phyloP scores from a whole-genome alignment of 92 coral and sea anemone species.

The Anthopleura xanthogrammica region DNA sequence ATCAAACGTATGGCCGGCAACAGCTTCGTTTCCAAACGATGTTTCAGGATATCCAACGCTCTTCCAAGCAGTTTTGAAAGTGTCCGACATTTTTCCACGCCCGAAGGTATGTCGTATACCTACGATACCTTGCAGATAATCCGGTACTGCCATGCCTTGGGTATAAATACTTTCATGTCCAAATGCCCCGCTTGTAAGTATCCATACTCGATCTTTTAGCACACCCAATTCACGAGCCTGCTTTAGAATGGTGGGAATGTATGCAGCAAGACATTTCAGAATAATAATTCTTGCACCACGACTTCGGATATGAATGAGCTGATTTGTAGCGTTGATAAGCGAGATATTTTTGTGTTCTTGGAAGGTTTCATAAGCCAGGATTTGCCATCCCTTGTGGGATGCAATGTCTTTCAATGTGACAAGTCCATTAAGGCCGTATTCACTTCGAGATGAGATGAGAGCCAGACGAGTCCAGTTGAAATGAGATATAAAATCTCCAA shows the following conservation, averaged over 20 bases:
- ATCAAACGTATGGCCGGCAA: conserved; percentile 77
- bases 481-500: conserved; percentile 68
- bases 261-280: conserved; percentile 60
- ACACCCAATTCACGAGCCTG: conserved; percentile 82
- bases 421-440: conserved; percentile 71
- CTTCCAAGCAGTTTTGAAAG: conserved; percentile 54
- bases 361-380: conserved; percentile 76
- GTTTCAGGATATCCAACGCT: conserved; percentile 39
- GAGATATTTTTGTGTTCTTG: conserved; percentile 58
- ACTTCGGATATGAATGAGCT: conserved; percentile 68
- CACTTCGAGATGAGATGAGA: conserved; percentile 72
- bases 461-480: conserved; percentile 85
- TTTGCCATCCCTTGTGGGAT: conserved; percentile 71
- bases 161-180: conserved; percentile 59
- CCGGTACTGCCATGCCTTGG: conserved; percentile 50
- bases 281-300: conserved; percentile 74
- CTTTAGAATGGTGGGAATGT: conserved; percentile 54
- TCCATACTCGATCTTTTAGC: conserved; percentile 84
- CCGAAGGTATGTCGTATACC: conserved; percentile 78
- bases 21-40: conserved; percentile 54
- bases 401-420: conserved; percentile 77
- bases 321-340: conserved; percentile 65
- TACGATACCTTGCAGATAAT: conserved; percentile 67
- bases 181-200: conserved; percentile 70
- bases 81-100: conserved; percentile 40